A percentile compares a stretch with the other conserved stretches of the same genome.
Evolutionary conservation across 2,888 invertebrate genomes (phyloP).

Genomic region (Lapara coniferarum): DNA sequence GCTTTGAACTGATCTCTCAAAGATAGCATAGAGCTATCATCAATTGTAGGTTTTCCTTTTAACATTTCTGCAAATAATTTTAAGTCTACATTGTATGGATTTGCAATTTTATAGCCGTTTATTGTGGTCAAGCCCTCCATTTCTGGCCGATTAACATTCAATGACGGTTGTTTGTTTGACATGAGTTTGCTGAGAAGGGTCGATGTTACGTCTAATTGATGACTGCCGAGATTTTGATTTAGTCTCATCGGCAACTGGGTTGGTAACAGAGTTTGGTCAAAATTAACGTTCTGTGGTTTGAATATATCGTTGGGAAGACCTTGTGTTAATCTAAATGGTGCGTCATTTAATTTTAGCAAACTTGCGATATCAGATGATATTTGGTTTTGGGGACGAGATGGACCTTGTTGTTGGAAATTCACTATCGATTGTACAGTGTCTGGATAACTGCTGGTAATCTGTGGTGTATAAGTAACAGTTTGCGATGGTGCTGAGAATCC

Average conservation of each 20-base stretch:
- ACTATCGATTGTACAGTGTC: slow-evolving; percentile 58
- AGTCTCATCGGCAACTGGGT: slow-evolving; percentile 65
- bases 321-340: slow-evolving; percentile 70
- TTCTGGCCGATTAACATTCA: slow-evolving; percentile 62
- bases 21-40: slow-evolving; percentile 62
- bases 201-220: slow-evolving; percentile 70
- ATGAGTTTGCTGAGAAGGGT: slow-evolving; percentile 67
- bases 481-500: slow-evolving; percentile 51
- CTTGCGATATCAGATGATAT: slow-evolving; percentile 56
- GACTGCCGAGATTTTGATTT: slow-evolving; percentile 76
- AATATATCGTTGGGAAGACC: slow-evolving; percentile 56
- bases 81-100: slow-evolving; percentile 79
- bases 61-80: slow-evolving; percentile 77
- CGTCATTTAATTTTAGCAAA: slow-evolving; percentile 71
- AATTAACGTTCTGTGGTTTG: slow-evolving; percentile 61
- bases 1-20: slow-evolving; percentile 60
- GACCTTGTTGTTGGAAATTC: slow-evolving; percentile 54
- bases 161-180: slow-evolving; percentile 57
- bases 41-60: slow-evolving; percentile 68
- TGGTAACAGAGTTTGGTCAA: slow-evolving; percentile 63
- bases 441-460: slow-evolving; percentile 53
- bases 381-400: slow-evolving; percentile 56
- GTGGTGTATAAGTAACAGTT: slow-evolving; percentile 52
- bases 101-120: slow-evolving; percentile 79
- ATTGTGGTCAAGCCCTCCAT: slow-evolving; percentile 70